These are phyloP conservation scores for Dendroctonus valens DNA, from an alignment of 1,140 invertebrate species.

Conservation along the genomic window DNA sequence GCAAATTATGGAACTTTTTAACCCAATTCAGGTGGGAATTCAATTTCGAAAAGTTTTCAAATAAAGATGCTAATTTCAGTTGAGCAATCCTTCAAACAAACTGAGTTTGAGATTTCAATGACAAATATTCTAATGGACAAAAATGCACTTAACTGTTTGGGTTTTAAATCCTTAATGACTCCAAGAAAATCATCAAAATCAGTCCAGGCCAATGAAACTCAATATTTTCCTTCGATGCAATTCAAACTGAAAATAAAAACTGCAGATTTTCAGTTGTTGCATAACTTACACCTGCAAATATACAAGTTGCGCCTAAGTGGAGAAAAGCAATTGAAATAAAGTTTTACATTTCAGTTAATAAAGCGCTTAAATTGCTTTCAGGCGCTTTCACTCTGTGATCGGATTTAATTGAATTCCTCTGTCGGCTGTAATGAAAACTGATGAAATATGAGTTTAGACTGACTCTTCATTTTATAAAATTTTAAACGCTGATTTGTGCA, in stretches of 20 bases:
- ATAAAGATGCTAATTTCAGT: too few species aligned
- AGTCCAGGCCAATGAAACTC: too few species aligned
- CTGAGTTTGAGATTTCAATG: too few species aligned
- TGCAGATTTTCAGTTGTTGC: not conserved
- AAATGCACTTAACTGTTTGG: too few species aligned
- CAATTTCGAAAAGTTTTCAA: too few species aligned
- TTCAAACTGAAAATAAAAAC: not conserved
- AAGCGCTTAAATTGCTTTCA: conserved; percentile 24
- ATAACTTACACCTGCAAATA: conserved; percentile 4
- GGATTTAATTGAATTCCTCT: conserved; percentile 27
- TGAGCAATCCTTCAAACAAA: too few species aligned
- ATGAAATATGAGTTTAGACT: conserved; percentile 19
- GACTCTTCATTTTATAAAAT: conserved; percentile 17
- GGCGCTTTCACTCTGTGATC: conserved; percentile 20
- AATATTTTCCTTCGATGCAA: not conserved
- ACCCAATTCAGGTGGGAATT: too few species aligned
- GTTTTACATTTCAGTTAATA: conserved; percentile 26
- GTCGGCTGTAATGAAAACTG: conserved; percentile 20
- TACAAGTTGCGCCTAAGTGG: not conserved
- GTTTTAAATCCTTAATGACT: too few species aligned
- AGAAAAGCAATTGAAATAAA: conserved; percentile 10
- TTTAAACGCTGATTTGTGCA: conserved; percentile 7
- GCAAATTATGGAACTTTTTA: too few species aligned
- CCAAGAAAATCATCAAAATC: too few species aligned
- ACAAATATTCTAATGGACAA: too few species aligned